These are phyloP conservation scores for Poeciliopsis paucimaculata DNA, from an alignment of 2,797 vertebrate species.

Conservation along the genomic window DNA sequence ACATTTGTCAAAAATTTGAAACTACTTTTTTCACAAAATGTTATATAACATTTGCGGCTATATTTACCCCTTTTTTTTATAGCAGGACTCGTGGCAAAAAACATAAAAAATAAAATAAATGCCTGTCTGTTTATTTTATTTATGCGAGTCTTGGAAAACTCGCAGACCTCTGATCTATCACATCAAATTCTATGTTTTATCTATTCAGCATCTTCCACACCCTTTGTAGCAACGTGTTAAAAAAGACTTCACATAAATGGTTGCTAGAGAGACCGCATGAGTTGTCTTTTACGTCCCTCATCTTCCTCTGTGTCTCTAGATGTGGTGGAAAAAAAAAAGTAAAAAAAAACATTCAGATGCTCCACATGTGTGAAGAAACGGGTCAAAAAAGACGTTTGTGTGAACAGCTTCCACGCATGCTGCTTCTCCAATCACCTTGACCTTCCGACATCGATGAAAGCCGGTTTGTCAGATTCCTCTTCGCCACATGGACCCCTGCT, in stretches of 20 bases:
- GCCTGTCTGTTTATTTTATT: no score
- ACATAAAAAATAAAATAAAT: no score
- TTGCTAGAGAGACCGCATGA: not conserved
- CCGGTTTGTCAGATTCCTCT: constrained; percentile 30
- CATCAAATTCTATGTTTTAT: not conserved
- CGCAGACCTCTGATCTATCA: no score
- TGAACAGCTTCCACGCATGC: not conserved
- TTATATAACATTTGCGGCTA: no score
- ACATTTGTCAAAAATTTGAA: no score
- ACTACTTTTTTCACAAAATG: no score
- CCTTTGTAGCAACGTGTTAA: not conserved
- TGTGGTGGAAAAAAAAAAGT: not conserved
- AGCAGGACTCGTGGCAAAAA: no score
- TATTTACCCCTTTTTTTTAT: no score
- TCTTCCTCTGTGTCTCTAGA: not conserved
- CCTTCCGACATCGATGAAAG: not conserved
- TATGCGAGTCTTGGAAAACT: no score
- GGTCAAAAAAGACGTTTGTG: not conserved
- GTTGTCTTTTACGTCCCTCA: not conserved
- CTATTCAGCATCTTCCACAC: not conserved
- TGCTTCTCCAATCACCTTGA: not conserved
- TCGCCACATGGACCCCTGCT: constrained; percentile 41
- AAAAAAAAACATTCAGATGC: not conserved
- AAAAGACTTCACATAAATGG: not conserved
- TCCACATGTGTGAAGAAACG: not conserved